Evolutionary conservation across 1,140 invertebrate genomes (phyloP).

Genomic region (Temnothorax longispinosus): DNA sequence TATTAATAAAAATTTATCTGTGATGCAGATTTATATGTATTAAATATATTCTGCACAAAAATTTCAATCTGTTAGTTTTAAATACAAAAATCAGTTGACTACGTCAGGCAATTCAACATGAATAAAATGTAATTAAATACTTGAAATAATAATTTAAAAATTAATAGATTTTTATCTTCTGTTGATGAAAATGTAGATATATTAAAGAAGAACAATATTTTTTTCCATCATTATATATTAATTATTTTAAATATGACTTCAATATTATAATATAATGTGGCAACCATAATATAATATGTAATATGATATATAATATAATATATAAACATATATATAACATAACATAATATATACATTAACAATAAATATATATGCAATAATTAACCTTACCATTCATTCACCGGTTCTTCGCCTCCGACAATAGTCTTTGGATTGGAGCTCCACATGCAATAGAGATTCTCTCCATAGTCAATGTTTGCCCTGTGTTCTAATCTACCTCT

Average conservation of each 20-base stretch:
- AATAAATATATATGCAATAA: not conserved
- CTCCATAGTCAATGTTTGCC: constrained; percentile 91
- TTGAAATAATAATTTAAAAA: not conserved
- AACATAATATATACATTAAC: not conserved
- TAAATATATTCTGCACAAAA: not conserved
- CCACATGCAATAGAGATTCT: constrained; percentile 93
- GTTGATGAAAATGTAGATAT: not conserved
- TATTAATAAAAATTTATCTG: not conserved
- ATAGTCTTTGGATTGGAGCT: constrained; percentile 90
- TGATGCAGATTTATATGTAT: not conserved
- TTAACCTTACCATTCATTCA: constrained; percentile 89
- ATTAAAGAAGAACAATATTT: not conserved
- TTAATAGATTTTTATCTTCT: not conserved
- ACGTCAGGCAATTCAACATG: not conserved
- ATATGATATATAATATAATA: not conserved
- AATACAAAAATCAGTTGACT: not conserved
- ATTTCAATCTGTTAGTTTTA: not conserved
- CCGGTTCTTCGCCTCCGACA: constrained; percentile 89
- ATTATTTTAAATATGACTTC: not conserved
- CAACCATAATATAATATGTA: not conserved
- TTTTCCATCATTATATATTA: not conserved
- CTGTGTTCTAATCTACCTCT: constrained; percentile 91
- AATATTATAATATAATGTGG: not conserved
- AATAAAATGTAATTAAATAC: not conserved
- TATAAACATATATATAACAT: too few species aligned